Evolutionary conservation across 2,888 invertebrate genomes (phyloP).

Genomic region (Cremastinae sp.): DNA sequence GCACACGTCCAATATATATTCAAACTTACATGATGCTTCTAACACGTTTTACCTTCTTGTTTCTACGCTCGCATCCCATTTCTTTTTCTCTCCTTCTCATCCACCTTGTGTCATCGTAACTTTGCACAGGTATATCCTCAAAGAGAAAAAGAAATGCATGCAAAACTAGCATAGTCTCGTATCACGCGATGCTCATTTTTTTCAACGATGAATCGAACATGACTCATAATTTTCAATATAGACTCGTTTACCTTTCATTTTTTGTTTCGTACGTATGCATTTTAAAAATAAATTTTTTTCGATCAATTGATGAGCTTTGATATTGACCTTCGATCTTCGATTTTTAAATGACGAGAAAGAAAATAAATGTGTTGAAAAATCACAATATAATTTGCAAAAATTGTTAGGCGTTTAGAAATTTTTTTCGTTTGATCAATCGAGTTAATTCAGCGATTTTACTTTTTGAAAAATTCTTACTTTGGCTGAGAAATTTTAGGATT

Average conservation of each 20-base stretch:
- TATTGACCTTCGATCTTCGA: too few species aligned
- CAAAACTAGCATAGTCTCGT: conserved; percentile 28
- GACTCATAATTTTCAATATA: background rate
- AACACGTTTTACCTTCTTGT: conserved; percentile 24
- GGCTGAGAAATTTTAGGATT: too few species aligned
- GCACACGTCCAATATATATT: background rate
- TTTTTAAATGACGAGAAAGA: too few species aligned
- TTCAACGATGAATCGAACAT: background rate
- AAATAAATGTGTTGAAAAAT: too few species aligned
- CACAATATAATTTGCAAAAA: too few species aligned
- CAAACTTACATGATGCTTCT: conserved; percentile 42
- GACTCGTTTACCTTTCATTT: background rate
- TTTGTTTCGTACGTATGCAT: background rate
- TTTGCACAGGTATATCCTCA: background rate
- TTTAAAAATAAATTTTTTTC: background rate
- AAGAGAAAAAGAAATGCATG: conserved; percentile 26
- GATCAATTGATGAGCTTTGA: too few species aligned
- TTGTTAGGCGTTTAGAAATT: too few species aligned
- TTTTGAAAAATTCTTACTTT: too few species aligned
- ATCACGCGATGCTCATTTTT: conserved; percentile 43
- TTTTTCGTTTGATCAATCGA: too few species aligned
- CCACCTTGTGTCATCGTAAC: conserved; percentile 37
- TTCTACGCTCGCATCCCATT: conserved; percentile 20
- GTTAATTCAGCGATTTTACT: too few species aligned
- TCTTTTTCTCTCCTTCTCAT: conserved; percentile 11